Evolutionary conservation across 2,888 invertebrate species (phyloP).

Genomic region (Cheilosia pagana): DNA sequence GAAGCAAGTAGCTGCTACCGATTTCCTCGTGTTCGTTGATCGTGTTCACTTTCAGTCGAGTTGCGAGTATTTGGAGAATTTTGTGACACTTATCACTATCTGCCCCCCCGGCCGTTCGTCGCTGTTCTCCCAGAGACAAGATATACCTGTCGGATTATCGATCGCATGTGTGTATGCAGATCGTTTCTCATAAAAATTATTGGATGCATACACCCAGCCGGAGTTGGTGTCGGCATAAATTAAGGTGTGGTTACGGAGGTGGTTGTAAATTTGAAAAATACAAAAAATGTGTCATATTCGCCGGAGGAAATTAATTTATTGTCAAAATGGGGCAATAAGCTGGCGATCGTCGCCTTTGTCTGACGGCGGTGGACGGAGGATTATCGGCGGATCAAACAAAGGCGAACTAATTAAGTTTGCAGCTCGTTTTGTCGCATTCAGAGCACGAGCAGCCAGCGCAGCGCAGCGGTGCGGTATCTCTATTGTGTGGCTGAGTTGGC

Average conservation of each 20-base stretch:
- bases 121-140: slow-evolving; percentile 10
- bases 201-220: slow-evolving; percentile 65
- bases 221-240: slow-evolving; percentile 75
- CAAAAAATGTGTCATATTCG: slow-evolving; percentile 43
- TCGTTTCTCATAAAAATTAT: slow-evolving; percentile 69
- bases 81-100: slow-evolving; percentile 53
- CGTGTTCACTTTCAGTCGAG: slow-evolving; percentile 10
- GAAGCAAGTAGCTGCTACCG: slow-evolving; percentile 65
- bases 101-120: neutral
- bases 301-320: slow-evolving; percentile 68
- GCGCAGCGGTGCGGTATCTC: neutral
- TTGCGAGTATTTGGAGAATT: slow-evolving; percentile 32
- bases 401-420: slow-evolving; percentile 66
- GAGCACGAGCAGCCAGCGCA: neutral
- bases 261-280: slow-evolving; percentile 43
- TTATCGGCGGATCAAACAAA: slow-evolving; percentile 65
- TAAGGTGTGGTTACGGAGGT: slow-evolving; percentile 50
- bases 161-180: slow-evolving; percentile 19
- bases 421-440: slow-evolving; percentile 45
- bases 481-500: neutral
- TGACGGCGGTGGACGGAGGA: slow-evolving; percentile 22
- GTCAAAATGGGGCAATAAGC: slow-evolving; percentile 66
- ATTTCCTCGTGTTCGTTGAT: slow-evolving; percentile 29
- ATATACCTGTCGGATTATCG: slow-evolving; percentile 73
- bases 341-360: slow-evolving; percentile 61